Base-by-base conservation (phyloP, 2,888 invertebrate genomes). In the Agonopterix alstromeriana region DNA sequence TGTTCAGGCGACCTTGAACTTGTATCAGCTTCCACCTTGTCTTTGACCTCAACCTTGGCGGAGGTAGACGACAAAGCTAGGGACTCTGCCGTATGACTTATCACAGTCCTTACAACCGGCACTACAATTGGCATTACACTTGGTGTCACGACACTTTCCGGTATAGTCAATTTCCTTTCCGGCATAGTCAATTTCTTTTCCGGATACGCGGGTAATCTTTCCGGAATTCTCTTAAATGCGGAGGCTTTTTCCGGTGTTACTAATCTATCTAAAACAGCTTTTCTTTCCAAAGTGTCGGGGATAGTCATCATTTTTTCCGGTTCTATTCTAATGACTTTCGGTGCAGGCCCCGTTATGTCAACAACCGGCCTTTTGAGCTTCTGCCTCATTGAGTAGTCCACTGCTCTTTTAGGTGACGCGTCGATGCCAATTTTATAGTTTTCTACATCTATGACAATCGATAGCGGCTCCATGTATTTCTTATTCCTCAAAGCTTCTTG, bases 351-450 rank as follows among this genome's bases (percentile, higher is more conserved):
- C 0, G 64, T 60, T 1, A 69, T 50, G 2, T 78, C 74, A 3
- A 79, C 70, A 0, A 75, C 70, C 1, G 86, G 71, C 45, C 88
- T 58, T 56, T 88, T 88, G 47, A 86, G 53, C 47, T 85, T 87
- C 35, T 80, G 76, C 43, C 87, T 68, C 36, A 84, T 72, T 0
- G 89, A 89, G 51, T 88, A 89, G 58, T 89, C 89, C 0, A 89
- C 80, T 0, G 87, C 85, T 48, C 87, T 63, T 67, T 88, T 89
- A 0, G 89, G 88, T 0, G 89, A 88, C 2, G 87, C 84, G 45
- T 87, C 87, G 14, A 85, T 86, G 0, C 85, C 86, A 40, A 87
- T 87, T 58, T 86, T 86, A 53, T 88, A 88, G 53, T 87, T 87
- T 53, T 89, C 88, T 1, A 88, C 88, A 48, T 88, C 88, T 48